phyloP scores from a whole-genome alignment of 1,140 invertebrate genomes.

The Drosophila miranda region DNA sequence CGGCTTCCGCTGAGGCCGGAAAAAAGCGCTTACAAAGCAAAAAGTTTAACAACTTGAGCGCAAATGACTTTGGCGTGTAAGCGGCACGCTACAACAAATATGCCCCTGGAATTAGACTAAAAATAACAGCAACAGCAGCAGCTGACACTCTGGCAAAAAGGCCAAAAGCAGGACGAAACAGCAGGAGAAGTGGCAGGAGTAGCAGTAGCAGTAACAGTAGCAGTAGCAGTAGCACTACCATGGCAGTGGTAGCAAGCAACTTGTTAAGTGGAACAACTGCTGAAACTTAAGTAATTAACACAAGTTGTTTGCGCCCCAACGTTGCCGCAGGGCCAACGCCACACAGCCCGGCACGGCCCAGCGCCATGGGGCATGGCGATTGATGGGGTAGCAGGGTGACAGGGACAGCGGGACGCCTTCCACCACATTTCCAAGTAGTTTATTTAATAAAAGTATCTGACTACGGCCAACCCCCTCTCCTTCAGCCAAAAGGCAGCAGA shows the following conservation, averaged over 20 bases:
- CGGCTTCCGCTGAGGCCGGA: slow-evolving; percentile 64
- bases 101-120: slow-evolving; percentile 63
- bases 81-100: slow-evolving; percentile 71
- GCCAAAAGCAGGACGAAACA: neutral
- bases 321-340: slow-evolving; percentile 33
- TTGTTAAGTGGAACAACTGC: slow-evolving; percentile 74
- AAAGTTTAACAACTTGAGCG: slow-evolving; percentile 73
- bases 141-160: too few relatives aligned
- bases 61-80: slow-evolving; percentile 74
- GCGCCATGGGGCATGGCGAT: slow-evolving; percentile 8
- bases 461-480: neutral
- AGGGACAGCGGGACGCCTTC: neutral
- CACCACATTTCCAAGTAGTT: slow-evolving; percentile 39
- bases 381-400: neutral
- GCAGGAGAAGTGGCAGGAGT: slow-evolving; percentile 1
- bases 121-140: slow-evolving; percentile 47
- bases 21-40: slow-evolving; percentile 74
- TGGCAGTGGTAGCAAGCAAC: slow-evolving; percentile 32
- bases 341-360: neutral
- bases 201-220: slow-evolving; percentile 8
- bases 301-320: slow-evolving; percentile 66
- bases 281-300: slow-evolving; percentile 78
- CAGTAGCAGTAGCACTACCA: slow-evolving; percentile 9
- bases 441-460: slow-evolving; percentile 60
- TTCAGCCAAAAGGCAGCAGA: too few relatives aligned